Evolutionary conservation across 2,888 invertebrate species (phyloP).

Genomic region (Globia sparganii): DNA sequence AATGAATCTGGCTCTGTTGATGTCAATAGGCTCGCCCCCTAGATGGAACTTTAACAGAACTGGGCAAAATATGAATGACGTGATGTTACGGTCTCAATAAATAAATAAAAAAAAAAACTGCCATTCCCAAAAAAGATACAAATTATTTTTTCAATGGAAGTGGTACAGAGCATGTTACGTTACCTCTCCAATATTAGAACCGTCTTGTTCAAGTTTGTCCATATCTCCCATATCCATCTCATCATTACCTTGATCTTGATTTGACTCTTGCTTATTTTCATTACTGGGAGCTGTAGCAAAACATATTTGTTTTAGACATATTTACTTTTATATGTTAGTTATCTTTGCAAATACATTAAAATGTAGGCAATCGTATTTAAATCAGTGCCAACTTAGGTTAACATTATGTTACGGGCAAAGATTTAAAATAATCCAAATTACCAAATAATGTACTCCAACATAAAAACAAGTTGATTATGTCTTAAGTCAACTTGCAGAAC

Average conservation of each 20-base stretch:
- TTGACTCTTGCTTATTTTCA: constrained; percentile 80
- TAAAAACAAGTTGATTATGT: constrained; percentile 84
- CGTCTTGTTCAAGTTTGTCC: constrained; percentile 88
- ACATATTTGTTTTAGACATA: constrained; percentile 30
- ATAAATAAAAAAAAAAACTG: too few species aligned
- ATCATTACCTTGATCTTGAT: constrained; percentile 82
- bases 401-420: constrained; percentile 36
- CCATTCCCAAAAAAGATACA: background rate
- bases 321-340: background rate
- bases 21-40: background rate
- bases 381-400: constrained; percentile 51
- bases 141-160: background rate
- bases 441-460: constrained; percentile 82
- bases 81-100: background rate
- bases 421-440: constrained; percentile 47
- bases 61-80: background rate
- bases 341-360: background rate
- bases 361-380: constrained; percentile 61
- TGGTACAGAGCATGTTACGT: background rate
- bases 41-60: background rate
- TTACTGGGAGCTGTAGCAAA: constrained; percentile 69
- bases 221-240: constrained; percentile 89
- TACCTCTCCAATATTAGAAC: constrained; percentile 88
- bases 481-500: constrained; percentile 87
- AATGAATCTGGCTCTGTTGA: background rate